Percentiles rank a stretch among this genome's conserved stretches.
phyloP scores from a whole-genome alignment of 2,888 invertebrate species.

The Schizaphis graminum region DNA sequence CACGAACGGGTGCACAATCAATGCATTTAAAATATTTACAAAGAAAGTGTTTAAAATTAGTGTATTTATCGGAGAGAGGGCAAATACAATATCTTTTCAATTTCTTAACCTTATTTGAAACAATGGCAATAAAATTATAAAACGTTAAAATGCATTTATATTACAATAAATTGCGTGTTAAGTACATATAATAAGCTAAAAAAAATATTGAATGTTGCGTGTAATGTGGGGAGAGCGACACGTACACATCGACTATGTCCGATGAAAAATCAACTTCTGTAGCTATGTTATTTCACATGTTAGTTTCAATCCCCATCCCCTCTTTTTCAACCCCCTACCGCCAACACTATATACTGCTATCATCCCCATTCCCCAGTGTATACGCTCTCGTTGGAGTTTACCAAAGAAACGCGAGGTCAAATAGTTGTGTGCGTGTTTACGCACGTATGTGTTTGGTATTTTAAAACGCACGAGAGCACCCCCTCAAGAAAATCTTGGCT shows the following conservation, averaged over 20 bases:
- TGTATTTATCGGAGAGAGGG: neutral
- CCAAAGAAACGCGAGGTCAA: neutral
- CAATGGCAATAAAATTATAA: neutral
- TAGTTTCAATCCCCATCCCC: neutral
- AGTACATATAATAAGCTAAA: neutral
- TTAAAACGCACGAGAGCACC: slow-evolving; percentile 16
- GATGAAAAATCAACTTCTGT: neutral
- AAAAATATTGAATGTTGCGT: neutral
- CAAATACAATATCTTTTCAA: neutral
- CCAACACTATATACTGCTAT: neutral
- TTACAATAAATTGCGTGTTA: neutral
- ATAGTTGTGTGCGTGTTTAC: slow-evolving; percentile 6
- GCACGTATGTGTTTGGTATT: neutral
- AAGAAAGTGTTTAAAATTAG: neutral
- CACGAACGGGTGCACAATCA: neutral
- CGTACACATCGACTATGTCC: neutral
- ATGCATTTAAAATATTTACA: neutral
- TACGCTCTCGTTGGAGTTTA: neutral
- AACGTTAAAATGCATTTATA: neutral
- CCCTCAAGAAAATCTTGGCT: slow-evolving; percentile 33
- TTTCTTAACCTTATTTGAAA: neutral
- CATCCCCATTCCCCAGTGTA: neutral
- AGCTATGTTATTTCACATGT: neutral
- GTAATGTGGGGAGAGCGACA: neutral
- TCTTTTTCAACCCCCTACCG: neutral